These are phyloP conservation scores for Crypturellus undulatus DNA, from an alignment of 2,113 vertebrate species.

Conservation along the genomic window DNA sequence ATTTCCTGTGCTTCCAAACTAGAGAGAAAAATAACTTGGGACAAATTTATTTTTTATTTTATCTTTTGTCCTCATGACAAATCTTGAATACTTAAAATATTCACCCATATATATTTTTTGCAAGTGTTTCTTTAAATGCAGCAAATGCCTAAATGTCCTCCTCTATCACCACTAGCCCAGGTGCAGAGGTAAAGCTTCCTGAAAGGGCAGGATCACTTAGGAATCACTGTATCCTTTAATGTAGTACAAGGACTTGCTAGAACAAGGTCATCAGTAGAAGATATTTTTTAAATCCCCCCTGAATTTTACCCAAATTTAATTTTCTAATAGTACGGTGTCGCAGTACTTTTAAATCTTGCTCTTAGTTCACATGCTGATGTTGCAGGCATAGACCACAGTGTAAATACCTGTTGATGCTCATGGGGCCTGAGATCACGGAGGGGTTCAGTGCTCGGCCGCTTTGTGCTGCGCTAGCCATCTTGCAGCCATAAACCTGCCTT, in stretches of 20 bases:
- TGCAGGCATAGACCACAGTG: background rate
- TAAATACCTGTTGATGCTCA: background rate
- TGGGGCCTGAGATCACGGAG: background rate
- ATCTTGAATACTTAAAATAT: background rate
- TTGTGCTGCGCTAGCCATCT: background rate
- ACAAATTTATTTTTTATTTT: background rate
- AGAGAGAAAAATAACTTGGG: background rate
- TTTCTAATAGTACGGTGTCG: background rate
- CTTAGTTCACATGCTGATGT: background rate
- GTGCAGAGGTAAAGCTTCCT: background rate
- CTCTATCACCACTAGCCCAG: background rate
- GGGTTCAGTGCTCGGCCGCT: background rate
- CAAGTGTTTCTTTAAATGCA: background rate
- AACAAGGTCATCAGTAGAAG: background rate
- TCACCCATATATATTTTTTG: background rate
- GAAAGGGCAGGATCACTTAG: background rate
- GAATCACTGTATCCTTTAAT: background rate
- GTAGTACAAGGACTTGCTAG: background rate
- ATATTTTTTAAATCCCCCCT: background rate
- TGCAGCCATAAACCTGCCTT: background rate
- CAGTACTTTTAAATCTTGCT: background rate
- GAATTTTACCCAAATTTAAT: background rate
- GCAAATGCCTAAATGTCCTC: background rate
- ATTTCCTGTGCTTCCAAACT: background rate
- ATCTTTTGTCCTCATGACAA: background rate